Evolutionary conservation across 2,113 vertebrate genomes (phyloP).

Genomic region (Cinclus cinclus): DNA sequence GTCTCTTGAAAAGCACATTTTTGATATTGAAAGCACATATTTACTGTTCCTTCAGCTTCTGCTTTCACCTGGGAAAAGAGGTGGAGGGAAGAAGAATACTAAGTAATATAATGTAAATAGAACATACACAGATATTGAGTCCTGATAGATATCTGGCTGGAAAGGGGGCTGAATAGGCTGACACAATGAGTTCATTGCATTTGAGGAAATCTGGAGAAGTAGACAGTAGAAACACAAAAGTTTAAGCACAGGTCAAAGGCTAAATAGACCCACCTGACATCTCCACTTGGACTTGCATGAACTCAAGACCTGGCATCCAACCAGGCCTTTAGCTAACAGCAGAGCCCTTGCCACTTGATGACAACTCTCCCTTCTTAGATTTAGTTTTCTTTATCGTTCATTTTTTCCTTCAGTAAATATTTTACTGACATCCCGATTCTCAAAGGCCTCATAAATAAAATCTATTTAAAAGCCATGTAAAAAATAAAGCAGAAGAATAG

Average conservation of each 20-base stretch:
- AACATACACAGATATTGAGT: not conserved
- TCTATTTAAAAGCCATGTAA: not conserved
- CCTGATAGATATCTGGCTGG: not conserved
- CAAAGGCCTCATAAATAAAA: not conserved
- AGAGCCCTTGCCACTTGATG: not conserved
- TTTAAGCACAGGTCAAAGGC: not conserved
- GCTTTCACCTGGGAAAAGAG: not conserved
- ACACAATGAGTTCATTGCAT: rapidly evolving
- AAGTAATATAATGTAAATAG: not conserved
- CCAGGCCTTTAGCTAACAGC: not conserved
- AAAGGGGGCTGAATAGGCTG: not conserved
- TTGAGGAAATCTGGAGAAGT: not conserved
- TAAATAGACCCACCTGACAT: not conserved
- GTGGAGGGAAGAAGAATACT: not conserved
- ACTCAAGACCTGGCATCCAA: no score
- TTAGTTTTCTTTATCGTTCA: not conserved
- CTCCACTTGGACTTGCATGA: not conserved
- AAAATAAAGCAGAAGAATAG: not conserved
- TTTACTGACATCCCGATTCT: not conserved
- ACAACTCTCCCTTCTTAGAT: not conserved
- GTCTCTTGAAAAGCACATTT: not conserved
- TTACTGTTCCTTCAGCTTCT: not conserved
- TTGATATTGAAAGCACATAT: not conserved
- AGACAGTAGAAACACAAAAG: not conserved
- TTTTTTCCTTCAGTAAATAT: not conserved